A percentile compares a stretch with the other conserved stretches of the same genome.
Conservation (phyloP, 1,140 invertebrate species). For the Nasonia giraulti region DNA sequence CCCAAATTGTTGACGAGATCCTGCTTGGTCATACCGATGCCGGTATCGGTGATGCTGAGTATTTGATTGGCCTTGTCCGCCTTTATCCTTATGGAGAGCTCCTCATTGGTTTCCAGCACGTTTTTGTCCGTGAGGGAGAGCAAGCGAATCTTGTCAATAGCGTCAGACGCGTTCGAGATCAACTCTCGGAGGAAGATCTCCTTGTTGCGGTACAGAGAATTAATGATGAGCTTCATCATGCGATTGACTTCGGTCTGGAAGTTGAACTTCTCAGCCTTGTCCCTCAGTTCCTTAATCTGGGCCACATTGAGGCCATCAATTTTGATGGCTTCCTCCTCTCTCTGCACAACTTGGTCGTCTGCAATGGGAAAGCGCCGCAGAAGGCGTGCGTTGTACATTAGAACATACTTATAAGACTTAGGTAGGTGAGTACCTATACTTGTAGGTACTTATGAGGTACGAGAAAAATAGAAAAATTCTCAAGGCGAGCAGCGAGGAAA, state of each 20-base stretch:
- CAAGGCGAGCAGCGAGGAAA: neutral
- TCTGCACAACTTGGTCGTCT: constrained; percentile 86
- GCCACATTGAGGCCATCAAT: constrained; percentile 96
- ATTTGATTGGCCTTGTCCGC: constrained; percentile 97
- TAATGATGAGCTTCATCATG: constrained; percentile 99
- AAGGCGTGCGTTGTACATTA: neutral
- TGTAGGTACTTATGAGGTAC: too few species aligned
- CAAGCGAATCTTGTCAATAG: constrained; percentile 95
- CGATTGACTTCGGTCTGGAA: constrained; percentile 98
- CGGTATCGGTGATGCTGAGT: constrained; percentile 96
- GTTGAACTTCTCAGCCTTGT: constrained; percentile 93
- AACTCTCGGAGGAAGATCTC: constrained; percentile 98
- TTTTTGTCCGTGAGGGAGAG: constrained; percentile 91
- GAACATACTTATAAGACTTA: too few species aligned
- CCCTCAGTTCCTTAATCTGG: constrained; percentile 93
- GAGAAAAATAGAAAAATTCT: too few species aligned
- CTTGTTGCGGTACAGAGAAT: constrained; percentile 98
- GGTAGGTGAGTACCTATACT: too few species aligned
- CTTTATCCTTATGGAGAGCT: constrained; percentile 95
- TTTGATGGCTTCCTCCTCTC: constrained; percentile 98
- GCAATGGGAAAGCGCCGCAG: constrained; percentile 57
- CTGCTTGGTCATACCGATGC: constrained; percentile 97
- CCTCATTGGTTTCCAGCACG: constrained; percentile 85
- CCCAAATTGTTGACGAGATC: constrained; percentile 98
- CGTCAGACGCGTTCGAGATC: constrained; percentile 98